phyloP scores from a whole-genome alignment of 2,113 vertebrate species.

The Heterotis niloticus region DNA sequence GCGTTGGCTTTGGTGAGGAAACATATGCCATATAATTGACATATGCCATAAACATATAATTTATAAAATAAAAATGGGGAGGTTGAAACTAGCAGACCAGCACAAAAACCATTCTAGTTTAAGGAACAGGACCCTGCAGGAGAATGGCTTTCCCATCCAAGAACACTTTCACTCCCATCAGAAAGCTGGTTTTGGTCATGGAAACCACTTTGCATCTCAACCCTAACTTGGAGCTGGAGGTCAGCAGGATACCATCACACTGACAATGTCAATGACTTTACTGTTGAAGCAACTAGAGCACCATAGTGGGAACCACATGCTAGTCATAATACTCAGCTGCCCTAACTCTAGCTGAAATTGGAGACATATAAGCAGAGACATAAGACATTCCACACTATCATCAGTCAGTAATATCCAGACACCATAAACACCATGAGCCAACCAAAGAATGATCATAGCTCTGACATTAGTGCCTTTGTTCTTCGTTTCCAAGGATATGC shows the following conservation, averaged over 20 bases:
- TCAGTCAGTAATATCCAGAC: conserved; percentile 43
- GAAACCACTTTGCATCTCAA: conserved; percentile 43
- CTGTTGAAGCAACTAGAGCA: conserved; percentile 49
- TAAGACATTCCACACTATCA: conserved; percentile 59
- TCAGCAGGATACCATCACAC: conserved; percentile 50
- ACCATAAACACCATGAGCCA: background rate
- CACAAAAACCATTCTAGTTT: conserved; percentile 30
- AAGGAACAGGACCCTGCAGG: conserved; percentile 40
- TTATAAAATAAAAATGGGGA: conserved; percentile 15
- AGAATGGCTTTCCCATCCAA: conserved; percentile 49
- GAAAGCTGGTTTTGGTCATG: conserved; percentile 48
- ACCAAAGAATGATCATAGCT: background rate
- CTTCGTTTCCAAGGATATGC: conserved; percentile 55
- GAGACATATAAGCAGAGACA: conserved; percentile 56
- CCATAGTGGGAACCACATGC: conserved; percentile 53
- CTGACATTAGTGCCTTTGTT: background rate
- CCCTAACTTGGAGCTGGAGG: conserved; percentile 51
- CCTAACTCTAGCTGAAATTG: conserved; percentile 54
- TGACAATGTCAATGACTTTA: conserved; percentile 26
- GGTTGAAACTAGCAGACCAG: background rate
- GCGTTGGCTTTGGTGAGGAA: conserved; percentile 21
- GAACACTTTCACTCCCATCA: conserved; percentile 47
- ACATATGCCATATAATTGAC: no score
- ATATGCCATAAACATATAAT: no score
- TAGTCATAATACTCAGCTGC: conserved; percentile 46